Evolutionary conservation across 2,888 invertebrate genomes (phyloP), one percentile per base, ranked within the genome.

Genomic region (Mimachlamys varia): DNA sequence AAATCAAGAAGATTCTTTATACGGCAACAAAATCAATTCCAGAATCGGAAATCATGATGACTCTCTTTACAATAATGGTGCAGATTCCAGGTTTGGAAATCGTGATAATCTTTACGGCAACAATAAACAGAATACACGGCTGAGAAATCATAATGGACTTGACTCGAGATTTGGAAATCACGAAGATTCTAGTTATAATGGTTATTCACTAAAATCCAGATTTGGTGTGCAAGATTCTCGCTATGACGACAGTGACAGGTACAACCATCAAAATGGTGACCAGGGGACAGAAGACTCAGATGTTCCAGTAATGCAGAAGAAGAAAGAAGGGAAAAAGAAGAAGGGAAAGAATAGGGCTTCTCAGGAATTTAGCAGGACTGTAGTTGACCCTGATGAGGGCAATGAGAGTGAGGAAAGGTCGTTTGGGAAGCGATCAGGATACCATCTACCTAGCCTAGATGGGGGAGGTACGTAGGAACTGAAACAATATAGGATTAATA

Each of bases 31-130:
- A 10, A 76, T 10, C 12, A 76, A 33, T 76, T 76, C 76, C 27
- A 76, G 76, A 76, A 33, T 12, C 1, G 33, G 22, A 33, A 76
- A 33, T 2, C 76, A 0, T 76, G 76, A 76, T 76, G 76, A 76
- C 27, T 76, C 76, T 33, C 76, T 76, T 76, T 76, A 76, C 17
- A 76, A 76, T 76, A 76, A 76, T 76, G 76, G 76, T 76, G 76
- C 76, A 76, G 76, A 76, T 33, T 76, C 76, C 19, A 76, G 76
- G 22, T 76, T 76, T 33, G 76, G 76, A 33, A 76, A 76, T 10
- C 76, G 76, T 22, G 33, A 76, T 33, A 76, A 76, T 33, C 76
- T 76, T 15, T 76, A 76, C 15, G 33, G 76, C 76, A 76, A 58
- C 58, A 58, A 58, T 22, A 58, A 17, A 58, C 53, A 44, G 44